phyloP scores from a whole-genome alignment of 1,140 invertebrate genomes.

The Mactra quadrangularis region DNA sequence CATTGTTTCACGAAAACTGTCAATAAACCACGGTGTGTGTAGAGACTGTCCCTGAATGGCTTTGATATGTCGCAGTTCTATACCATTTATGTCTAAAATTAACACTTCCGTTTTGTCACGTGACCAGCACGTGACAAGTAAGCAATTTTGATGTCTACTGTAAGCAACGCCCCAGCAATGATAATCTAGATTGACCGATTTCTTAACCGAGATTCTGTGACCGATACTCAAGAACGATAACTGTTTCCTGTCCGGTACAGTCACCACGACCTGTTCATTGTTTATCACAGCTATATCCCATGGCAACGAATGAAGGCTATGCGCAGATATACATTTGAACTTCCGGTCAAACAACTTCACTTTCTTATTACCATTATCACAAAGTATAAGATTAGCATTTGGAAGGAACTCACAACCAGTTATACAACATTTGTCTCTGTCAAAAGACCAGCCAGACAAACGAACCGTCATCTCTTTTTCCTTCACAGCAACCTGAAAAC shows the following conservation, averaged over 20 bases:
- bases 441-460: slow-evolving; percentile 49
- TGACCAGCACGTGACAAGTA: slow-evolving; percentile 54
- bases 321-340: slow-evolving; percentile 51
- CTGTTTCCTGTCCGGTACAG: slow-evolving; percentile 46
- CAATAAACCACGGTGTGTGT: slow-evolving; percentile 55
- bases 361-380: slow-evolving; percentile 58
- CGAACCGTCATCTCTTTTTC: slow-evolving; percentile 46
- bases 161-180: slow-evolving; percentile 49
- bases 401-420: slow-evolving; percentile 55
- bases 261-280: slow-evolving; percentile 18
- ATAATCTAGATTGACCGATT: slow-evolving; percentile 21
- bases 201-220: slow-evolving; percentile 27
- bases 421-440: slow-evolving; percentile 49
- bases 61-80: not conserved
- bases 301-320: slow-evolving; percentile 8
- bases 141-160: not conserved
- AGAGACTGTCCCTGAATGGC: slow-evolving; percentile 25
- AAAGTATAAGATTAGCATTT: slow-evolving; percentile 41
- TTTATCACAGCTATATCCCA: slow-evolving; percentile 55
- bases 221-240: slow-evolving; percentile 22
- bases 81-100: slow-evolving; percentile 31
- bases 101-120: slow-evolving; percentile 35
- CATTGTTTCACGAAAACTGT: slow-evolving; percentile 12
- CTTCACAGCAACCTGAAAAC: slow-evolving; percentile 13
- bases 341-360: slow-evolving; percentile 51